A percentile compares a stretch with the other conserved stretches of the same genome.
Evolutionary conservation across 53 echinoderm and acorn worm species (phyloP).

Genomic region (Apostichopus leukothele): DNA sequence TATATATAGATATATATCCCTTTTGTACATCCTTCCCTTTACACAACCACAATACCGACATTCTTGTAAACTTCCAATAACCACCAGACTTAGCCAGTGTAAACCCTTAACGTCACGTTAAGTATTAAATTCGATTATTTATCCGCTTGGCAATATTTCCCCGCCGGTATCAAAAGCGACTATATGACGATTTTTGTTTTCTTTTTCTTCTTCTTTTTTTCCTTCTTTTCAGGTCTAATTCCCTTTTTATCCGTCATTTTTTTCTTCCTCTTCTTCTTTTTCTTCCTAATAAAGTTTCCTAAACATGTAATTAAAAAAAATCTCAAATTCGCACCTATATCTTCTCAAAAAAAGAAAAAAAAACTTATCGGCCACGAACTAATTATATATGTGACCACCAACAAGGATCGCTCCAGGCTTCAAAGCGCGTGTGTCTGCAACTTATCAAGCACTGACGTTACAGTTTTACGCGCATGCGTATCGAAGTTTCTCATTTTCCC

Average conservation of each 20-base stretch:
- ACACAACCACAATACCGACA: background rate
- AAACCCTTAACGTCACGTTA: slow-evolving; percentile 27
- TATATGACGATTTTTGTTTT: background rate
- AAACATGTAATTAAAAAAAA: slow-evolving; percentile 45
- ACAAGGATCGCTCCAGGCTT: slow-evolving; percentile 9
- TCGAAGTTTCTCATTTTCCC: background rate
- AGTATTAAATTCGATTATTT: slow-evolving; percentile 40
- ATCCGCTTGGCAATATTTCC: background rate
- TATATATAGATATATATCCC: no score
- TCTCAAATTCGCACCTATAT: slow-evolving; percentile 5
- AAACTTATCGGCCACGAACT: slow-evolving; percentile 5
- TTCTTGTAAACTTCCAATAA: slow-evolving; percentile 13
- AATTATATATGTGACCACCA: slow-evolving; percentile 37
- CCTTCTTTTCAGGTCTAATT: background rate
- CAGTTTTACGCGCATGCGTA: slow-evolving; percentile 5
- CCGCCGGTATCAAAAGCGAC: slow-evolving; percentile 22
- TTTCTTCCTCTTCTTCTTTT: background rate
- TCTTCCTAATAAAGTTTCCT: background rate
- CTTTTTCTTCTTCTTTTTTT: background rate
- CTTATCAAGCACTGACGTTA: slow-evolving; percentile 8
- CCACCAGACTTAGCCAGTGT: background rate
- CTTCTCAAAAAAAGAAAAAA: background rate
- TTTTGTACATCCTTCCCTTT: no score
- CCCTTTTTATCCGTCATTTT: background rate
- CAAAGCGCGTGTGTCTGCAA: slow-evolving; percentile 20